Evolutionary conservation across 2,113 vertebrate genomes (phyloP).

Genomic region (Hippopotamus amphibius): DNA sequence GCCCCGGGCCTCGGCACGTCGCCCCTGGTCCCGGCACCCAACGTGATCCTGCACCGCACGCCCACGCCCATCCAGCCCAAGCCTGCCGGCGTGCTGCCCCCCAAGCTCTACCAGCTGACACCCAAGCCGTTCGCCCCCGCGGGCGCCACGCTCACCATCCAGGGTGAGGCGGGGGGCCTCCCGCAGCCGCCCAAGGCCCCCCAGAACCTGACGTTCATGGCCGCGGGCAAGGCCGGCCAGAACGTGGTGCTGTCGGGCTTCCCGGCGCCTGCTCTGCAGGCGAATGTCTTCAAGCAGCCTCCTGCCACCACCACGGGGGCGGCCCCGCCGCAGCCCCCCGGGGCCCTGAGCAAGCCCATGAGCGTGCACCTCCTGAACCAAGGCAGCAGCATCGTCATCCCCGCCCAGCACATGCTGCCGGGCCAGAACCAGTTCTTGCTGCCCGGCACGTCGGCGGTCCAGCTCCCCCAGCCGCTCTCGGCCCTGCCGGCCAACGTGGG

Average conservation of each 20-base stretch:
- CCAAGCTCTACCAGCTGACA: conserved; percentile 93
- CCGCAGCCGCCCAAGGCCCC: conserved; percentile 90
- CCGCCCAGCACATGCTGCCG: conserved; percentile 92
- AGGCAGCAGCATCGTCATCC: conserved; percentile 96
- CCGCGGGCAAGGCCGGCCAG: conserved; percentile 92
- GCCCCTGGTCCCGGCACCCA: conserved; percentile 91
- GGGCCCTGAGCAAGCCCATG: conserved; percentile 92
- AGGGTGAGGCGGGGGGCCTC: conserved; percentile 88
- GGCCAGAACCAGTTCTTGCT: conserved; percentile 96
- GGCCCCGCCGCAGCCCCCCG: conserved; percentile 84
- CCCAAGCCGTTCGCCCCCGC: conserved; percentile 86
- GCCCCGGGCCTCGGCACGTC: conserved; percentile 86
- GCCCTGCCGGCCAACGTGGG: conserved; percentile 91
- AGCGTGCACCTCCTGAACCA: conserved; percentile 96
- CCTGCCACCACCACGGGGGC: conserved; percentile 50
- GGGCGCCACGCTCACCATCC: conserved; percentile 88
- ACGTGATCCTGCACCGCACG: conserved; percentile 96
- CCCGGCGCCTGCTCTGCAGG: conserved; percentile 89
- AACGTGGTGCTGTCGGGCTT: conserved; percentile 94
- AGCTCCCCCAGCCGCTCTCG: conserved; percentile 86
- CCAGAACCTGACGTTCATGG: conserved; percentile 95
- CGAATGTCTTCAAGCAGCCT: conserved; percentile 88
- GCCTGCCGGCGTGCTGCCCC: conserved; percentile 92
- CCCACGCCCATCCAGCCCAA: conserved; percentile 99
- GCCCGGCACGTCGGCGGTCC: conserved; percentile 82